Conservation (phyloP, 2,113 vertebrate genomes). For the Gymnarchus niloticus region DNA sequence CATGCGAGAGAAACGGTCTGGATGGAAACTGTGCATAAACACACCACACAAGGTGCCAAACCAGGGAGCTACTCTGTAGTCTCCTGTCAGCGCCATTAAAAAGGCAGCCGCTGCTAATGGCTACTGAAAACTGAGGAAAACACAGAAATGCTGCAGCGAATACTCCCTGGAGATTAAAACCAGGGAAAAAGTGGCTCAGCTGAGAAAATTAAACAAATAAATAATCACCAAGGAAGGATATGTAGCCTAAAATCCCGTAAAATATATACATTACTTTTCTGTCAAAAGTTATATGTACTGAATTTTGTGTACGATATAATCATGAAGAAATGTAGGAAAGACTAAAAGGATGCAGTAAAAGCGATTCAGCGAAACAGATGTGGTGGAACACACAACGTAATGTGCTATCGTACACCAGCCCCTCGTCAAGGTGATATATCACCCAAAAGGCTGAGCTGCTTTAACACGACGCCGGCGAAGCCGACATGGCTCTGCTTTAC, state of each 20-base stretch:
- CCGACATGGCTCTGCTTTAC: background rate
- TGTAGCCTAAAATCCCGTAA: background rate
- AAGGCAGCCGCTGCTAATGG: background rate
- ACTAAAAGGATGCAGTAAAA: background rate
- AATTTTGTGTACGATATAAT: background rate
- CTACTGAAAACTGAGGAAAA: background rate
- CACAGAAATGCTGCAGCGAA: background rate
- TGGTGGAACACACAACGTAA: background rate
- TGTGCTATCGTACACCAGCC: background rate
- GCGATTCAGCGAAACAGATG: background rate
- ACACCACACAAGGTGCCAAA: conserved; percentile 36
- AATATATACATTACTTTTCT: background rate
- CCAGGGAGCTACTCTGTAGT: conserved; percentile 35
- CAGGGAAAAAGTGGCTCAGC: background rate
- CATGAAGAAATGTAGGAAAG: background rate
- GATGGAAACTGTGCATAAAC: background rate
- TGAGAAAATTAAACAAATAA: background rate
- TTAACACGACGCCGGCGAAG: background rate
- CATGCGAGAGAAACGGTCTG: no score
- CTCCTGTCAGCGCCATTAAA: conserved; percentile 23
- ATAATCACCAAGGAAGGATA: background rate
- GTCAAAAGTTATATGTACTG: background rate
- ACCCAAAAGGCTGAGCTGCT: background rate
- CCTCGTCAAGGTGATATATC: background rate
- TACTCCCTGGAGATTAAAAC: background rate